Percentiles rank a stretch among this genome's conserved stretches.
Conservation (phyloP, 2,888 invertebrate species). For the Harmothoe impar region DNA sequence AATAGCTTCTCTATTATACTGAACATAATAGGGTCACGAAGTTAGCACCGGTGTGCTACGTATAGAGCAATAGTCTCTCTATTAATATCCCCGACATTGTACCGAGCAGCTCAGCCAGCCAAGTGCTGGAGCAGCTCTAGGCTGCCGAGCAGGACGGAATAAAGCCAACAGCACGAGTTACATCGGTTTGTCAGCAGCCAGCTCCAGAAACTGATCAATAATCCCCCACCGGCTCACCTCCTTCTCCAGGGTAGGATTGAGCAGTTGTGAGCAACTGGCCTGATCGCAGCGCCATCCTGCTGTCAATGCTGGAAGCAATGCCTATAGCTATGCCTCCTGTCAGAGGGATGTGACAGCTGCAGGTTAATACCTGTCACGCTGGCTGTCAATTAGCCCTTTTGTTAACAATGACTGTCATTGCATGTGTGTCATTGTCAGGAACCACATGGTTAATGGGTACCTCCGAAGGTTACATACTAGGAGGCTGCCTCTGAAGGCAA, state of each 20-base stretch:
- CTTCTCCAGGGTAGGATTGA: neutral
- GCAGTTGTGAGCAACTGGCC: slow-evolving; percentile 24
- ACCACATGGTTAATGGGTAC: neutral
- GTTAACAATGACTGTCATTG: neutral
- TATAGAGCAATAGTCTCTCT: neutral
- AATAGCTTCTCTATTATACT: too few relatives aligned
- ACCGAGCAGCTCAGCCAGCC: neutral
- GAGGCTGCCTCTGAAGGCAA: too few relatives aligned
- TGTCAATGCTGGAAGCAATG: neutral
- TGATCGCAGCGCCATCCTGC: neutral
- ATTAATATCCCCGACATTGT: neutral
- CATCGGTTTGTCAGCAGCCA: neutral
- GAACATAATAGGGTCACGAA: too few relatives aligned
- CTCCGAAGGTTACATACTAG: too few relatives aligned
- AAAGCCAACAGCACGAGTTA: slow-evolving; percentile 2
- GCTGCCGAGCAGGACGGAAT: neutral
- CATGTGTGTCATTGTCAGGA: neutral
- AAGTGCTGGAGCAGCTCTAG: neutral
- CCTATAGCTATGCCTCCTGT: neutral
- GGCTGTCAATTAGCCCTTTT: neutral
- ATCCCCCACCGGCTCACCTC: slow-evolving; percentile 2
- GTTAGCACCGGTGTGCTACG: too few relatives aligned
- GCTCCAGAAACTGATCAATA: neutral
- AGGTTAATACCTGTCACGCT: neutral
- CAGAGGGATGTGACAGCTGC: slow-evolving; percentile 5